Evolutionary conservation across 2,888 invertebrate genomes (phyloP).

Genomic region (Rhodophaea formosa): DNA sequence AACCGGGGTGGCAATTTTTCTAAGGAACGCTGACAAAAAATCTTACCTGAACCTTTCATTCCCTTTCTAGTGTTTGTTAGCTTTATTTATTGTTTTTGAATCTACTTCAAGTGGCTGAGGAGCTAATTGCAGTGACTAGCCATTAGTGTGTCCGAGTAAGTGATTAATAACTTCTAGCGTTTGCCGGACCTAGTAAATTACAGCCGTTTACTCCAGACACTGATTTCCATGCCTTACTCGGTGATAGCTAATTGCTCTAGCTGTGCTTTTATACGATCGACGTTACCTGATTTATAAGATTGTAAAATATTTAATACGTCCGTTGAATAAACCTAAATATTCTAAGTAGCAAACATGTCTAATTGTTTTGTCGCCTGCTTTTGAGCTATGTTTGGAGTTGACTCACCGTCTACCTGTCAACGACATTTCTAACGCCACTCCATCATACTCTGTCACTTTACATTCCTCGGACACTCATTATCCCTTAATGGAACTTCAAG

Average conservation of each 20-base stretch:
- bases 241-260: conserved; percentile 40
- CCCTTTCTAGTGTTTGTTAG: conserved; percentile 44
- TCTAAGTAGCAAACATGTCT: conserved; percentile 26
- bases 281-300: conserved; percentile 1
- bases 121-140: conserved; percentile 57
- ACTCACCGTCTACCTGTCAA: conserved; percentile 71
- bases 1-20: conserved; percentile 50
- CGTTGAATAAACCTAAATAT: conserved; percentile 1
- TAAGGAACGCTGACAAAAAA: conserved; percentile 28
- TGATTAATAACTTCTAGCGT: conserved; percentile 58
- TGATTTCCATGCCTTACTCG: conserved; percentile 45
- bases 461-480: conserved; percentile 65
- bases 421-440: conserved; percentile 62
- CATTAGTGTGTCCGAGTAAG: conserved; percentile 54
- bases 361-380: conserved; percentile 37
- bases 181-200: conserved; percentile 51
- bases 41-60: conserved; percentile 56
- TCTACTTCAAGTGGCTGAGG: conserved; percentile 43
- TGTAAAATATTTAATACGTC: neutral
- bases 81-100: conserved; percentile 56
- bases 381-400: conserved; percentile 52
- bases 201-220: conserved; percentile 47
- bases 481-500: conserved; percentile 66
- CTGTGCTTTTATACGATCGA: conserved; percentile 22
- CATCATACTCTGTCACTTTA: conserved; percentile 64